Evolutionary conservation across 1,140 invertebrate genomes (phyloP).

Genomic region (Thaumatotibia leucotreta): DNA sequence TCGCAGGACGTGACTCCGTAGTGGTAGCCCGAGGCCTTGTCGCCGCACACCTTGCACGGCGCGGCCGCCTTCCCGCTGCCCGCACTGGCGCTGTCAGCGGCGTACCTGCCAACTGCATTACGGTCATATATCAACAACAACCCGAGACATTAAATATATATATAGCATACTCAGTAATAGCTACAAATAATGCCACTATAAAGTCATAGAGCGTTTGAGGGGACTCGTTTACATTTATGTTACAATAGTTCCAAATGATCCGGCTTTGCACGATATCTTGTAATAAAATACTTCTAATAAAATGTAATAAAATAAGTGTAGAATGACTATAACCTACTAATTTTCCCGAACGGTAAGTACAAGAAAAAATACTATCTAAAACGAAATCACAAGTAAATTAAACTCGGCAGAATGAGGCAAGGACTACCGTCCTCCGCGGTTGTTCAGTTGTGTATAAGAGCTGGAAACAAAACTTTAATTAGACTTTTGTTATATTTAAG

Average conservation of each 20-base stretch:
- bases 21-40: constrained; percentile 99
- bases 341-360: no score
- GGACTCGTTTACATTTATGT: no score
- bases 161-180: no score
- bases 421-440: neutral
- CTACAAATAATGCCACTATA: no score
- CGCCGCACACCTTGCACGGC: constrained; percentile 98
- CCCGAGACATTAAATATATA: no score
- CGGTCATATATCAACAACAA: neutral
- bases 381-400: neutral
- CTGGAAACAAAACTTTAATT: neutral
- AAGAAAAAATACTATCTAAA: neutral
- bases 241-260: no score
- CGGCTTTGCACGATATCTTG: no score
- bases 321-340: no score
- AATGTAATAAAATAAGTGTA: no score
- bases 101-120: constrained; percentile 14
- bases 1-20: constrained; percentile 99
- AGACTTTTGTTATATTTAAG: neutral
- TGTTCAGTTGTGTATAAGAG: neutral
- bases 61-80: constrained; percentile 88
- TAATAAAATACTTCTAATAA: no score
- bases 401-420: neutral
- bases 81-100: constrained; percentile 41
- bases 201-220: no score